Base-by-base conservation (phyloP, 2,888 invertebrate genomes). In the Synergus gifuensis region DNA sequence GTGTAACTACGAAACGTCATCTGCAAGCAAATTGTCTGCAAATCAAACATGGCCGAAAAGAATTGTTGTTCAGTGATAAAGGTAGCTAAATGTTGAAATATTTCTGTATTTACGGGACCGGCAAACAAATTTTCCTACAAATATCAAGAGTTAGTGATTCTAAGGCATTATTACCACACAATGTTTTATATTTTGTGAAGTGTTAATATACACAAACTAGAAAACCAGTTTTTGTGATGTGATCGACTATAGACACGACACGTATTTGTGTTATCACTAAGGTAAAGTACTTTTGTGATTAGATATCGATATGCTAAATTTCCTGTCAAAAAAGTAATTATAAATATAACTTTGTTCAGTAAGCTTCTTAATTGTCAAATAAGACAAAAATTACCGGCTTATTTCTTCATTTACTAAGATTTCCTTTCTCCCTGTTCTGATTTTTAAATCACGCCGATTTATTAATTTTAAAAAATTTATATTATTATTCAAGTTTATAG, bases 1-100 rank as follows among this genome's bases (percentile, higher is more conserved):
- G 14, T 12, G 0, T 42, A 82, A 83, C 81, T 83, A 83, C 36
- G 46, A 78, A 84, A 84, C 78, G 86, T 86, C 86, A 87, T 54
- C 73, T 73, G 28, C 36, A 54, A 81, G 28, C 36, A 54, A 81
- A 78, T 82, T n/a, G n/a, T n/a, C n/a, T n/a, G 28, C 36, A 54
- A 81, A 78, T 82, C 36, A 81, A 85, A 84, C 64, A 86, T 84
- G 85, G 85, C 85, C 80, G 83, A 77, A 44, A 77, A 66, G 46
- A 60, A 76, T 81, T 73, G 73, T 73, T 73, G 54, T 73, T 73
- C 36, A 18, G 49, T 28, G 36, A 36, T 46, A 73, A 73, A 73
- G 73, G 12, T 54, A 73, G 28, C 16, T 54, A 54, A 73, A 73
- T 73, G 49, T 49, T 73, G 28, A 73, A 73, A n/a, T 73, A 78